A percentile compares a stretch with the other conserved stretches of the same genome.
Conservation (phyloP, 2,113 vertebrate species). For the Clarias macrocephalus region DNA sequence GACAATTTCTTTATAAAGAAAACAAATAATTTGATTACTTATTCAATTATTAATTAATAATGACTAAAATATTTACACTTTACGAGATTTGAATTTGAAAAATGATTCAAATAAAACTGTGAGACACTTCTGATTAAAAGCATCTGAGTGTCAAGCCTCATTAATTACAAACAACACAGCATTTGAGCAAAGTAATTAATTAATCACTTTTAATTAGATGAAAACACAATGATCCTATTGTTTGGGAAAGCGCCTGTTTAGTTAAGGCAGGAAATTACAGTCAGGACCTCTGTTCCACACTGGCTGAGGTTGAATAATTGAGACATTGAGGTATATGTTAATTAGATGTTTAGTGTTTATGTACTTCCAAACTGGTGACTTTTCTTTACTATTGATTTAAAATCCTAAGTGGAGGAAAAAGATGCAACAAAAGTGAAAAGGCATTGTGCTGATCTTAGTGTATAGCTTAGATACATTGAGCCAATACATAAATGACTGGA, state of each 20-base stretch:
- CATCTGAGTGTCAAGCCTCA: constrained; percentile 59
- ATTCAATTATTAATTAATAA: background rate
- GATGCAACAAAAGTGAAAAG: background rate
- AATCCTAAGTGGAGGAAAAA: background rate
- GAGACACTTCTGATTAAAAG: constrained; percentile 54
- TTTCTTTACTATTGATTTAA: background rate
- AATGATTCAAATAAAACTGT: constrained; percentile 48
- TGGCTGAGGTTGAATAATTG: constrained; percentile 26
- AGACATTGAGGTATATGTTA: constrained; percentile 17
- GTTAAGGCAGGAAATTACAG: constrained; percentile 57
- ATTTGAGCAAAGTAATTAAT: constrained; percentile 71
- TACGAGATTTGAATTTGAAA: background rate
- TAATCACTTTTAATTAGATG: constrained; percentile 77
- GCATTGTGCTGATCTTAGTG: background rate
- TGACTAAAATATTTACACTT: background rate
- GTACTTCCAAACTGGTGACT: background rate
- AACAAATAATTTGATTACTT: background rate
- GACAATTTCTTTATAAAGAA: background rate
- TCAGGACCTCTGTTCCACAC: constrained; percentile 48
- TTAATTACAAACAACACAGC: constrained; percentile 73
- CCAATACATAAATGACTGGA: constrained; percentile 66
- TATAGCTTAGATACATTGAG: constrained; percentile 47
- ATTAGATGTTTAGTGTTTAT: constrained; percentile 20
- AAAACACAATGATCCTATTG: constrained; percentile 74
- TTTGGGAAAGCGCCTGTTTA: constrained; percentile 70